Conservation (phyloP, 1,140 invertebrate genomes). For the Trichonephila clavata region DNA sequence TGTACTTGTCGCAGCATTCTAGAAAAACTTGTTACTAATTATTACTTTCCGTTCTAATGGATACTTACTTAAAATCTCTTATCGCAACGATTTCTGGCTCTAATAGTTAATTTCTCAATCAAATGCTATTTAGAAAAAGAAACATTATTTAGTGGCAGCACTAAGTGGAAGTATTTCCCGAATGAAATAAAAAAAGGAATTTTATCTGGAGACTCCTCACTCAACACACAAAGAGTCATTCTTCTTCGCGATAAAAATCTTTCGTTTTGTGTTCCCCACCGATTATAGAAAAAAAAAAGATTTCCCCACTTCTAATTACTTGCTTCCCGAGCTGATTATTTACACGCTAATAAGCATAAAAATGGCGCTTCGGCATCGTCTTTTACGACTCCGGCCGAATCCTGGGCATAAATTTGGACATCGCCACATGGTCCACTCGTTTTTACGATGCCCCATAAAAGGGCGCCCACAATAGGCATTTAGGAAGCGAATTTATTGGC, state of each 20-base stretch:
- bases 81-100: too few species aligned
- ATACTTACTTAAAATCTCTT: too few species aligned
- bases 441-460: constrained; percentile 6
- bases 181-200: too few species aligned
- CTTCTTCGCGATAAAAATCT: constrained; percentile 8
- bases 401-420: constrained; percentile 21
- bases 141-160: too few species aligned
- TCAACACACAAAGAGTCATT: too few species aligned
- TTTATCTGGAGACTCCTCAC: too few species aligned
- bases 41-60: too few species aligned
- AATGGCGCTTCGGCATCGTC: constrained; percentile 23
- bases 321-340: constrained; percentile 4
- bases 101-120: too few species aligned
- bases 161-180: too few species aligned
- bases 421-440: constrained; percentile 35
- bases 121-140: too few species aligned
- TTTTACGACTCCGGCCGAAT: background rate
- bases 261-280: background rate
- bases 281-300: background rate
- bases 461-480: constrained; percentile 44
- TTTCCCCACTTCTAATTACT: background rate
- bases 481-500: constrained; percentile 40
- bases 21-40: too few species aligned
- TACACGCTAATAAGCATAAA: constrained; percentile 41
- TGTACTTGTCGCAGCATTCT: too few species aligned